Base-by-base conservation (phyloP, 2,888 invertebrate species). In the Diploptera punctata region DNA sequence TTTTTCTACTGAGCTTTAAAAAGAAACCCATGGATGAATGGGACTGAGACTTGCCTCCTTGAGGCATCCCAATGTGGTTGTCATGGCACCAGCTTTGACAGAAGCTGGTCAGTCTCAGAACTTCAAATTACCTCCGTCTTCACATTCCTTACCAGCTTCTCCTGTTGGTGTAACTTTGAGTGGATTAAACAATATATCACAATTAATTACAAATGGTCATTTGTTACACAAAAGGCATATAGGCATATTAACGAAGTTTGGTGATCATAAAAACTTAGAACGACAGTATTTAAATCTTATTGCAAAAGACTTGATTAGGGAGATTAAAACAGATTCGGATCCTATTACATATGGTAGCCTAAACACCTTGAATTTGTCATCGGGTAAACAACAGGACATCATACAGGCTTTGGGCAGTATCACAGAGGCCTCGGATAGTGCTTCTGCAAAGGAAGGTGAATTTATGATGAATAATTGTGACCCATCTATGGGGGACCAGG, bases 1-100 rank as follows among this genome's bases (percentile, higher is more conserved):
- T 52, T 21, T 21, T 16, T 57, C 3, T 7, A 3, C 21, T 52
- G 3, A 21, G 31, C 57, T 57, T 13, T 2, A 24, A 29, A 57
- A 31, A 26, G 26, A 68, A 29, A 70, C 77, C 76, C 76, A 79
- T 79, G 79, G 77, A 78, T 79, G 79, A 79, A 78, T 79, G 79
- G 79, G 79, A 77, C 74, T 78, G 76, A 78, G 77, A 73, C 72
- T 74, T 77, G 79, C 78, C 78, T 85, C 85, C 80, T 83, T 83
- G 84, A 84, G 86, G 87, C 86, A 84, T 84, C 84, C 86, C 83
- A 82, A 85, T 85, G 88, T 87, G 87, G 87, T 90, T 92, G 88
- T 92, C 89, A 95, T 96, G 95, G 95, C 95, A 89, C 95, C 95
- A 87, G 95, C 95, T 88, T 90, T 95, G 85, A 93, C 94, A 83